These are phyloP conservation scores for Periparus ater DNA, from an alignment of 2,797 vertebrate species.

Conservation along the genomic window DNA sequence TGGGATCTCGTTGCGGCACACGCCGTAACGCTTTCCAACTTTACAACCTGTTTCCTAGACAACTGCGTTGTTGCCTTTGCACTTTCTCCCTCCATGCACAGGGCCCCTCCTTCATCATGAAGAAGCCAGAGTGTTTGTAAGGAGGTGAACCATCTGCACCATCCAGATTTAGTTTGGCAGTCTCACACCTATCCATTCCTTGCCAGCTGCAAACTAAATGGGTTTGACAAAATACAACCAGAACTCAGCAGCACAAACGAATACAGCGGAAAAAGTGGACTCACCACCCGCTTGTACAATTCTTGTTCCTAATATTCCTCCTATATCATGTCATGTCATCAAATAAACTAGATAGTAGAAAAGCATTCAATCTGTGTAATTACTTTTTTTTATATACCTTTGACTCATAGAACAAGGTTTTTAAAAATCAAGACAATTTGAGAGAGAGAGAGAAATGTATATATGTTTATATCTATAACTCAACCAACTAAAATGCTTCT, in stretches of 20 bases:
- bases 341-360: not conserved
- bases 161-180: not conserved
- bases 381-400: not conserved
- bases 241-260: not conserved
- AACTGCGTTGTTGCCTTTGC: not conserved
- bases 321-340: not conserved
- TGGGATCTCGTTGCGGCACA: too few relatives aligned
- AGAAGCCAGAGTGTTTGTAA: not conserved
- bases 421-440: not conserved
- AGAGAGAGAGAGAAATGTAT: not conserved
- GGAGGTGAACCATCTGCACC: not conserved
- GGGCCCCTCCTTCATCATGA: not conserved
- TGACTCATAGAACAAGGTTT: not conserved
- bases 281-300: rapidly evolving
- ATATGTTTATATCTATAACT: not conserved
- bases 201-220: not conserved
- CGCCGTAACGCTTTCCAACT: not conserved
- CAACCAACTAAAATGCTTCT: not conserved
- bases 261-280: not conserved
- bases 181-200: not conserved
- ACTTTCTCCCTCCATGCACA: not conserved
- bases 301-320: not conserved
- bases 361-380: not conserved
- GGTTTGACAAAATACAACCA: not conserved
- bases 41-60: not conserved